These are phyloP conservation scores for Labeo catla DNA, from an alignment of 2,113 vertebrate species.

Conservation along the genomic window DNA sequence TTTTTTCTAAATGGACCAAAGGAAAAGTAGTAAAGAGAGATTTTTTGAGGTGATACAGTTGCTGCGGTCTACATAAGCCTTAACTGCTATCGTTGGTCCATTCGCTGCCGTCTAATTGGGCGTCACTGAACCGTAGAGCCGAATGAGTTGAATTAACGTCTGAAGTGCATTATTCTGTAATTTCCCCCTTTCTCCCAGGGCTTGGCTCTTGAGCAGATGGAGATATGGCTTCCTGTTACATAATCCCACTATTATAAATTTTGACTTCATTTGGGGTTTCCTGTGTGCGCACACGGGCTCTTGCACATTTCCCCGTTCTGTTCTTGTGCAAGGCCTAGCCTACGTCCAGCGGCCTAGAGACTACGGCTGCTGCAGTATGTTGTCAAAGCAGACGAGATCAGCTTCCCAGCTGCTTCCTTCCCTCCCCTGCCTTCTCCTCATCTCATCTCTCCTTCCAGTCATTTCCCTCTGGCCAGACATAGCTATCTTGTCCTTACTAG, in stretches of 20 bases:
- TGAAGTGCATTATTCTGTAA: slow-evolving; percentile 69
- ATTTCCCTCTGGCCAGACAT: slow-evolving; percentile 47
- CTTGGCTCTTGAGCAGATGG: slow-evolving; percentile 68
- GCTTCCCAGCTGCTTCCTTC: slow-evolving; percentile 34
- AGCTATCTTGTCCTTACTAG: slow-evolving; percentile 54
- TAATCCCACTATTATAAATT: slow-evolving; percentile 58
- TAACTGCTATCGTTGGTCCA: slow-evolving; percentile 56
- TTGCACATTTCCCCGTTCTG: slow-evolving; percentile 43
- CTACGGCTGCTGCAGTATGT: slow-evolving; percentile 23
- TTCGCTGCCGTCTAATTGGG: slow-evolving; percentile 61
- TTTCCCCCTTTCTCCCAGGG: slow-evolving; percentile 66
- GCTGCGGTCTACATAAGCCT: slow-evolving; percentile 25
- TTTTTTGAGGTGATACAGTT: neutral
- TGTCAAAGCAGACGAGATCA: slow-evolving; percentile 27
- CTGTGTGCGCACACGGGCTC: slow-evolving; percentile 41
- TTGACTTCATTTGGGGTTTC: slow-evolving; percentile 56
- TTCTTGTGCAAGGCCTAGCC: slow-evolving; percentile 39
- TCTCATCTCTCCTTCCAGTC: slow-evolving; percentile 30
- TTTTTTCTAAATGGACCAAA: neutral
- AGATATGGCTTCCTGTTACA: slow-evolving; percentile 61
- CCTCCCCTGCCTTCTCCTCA: neutral
- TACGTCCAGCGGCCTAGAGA: slow-evolving; percentile 19
- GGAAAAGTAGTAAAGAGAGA: neutral
- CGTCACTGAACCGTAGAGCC: slow-evolving; percentile 2
- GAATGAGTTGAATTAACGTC: slow-evolving; percentile 65